phyloP scores from a whole-genome alignment of 2,888 invertebrate genomes.

The Neria commutata region DNA sequence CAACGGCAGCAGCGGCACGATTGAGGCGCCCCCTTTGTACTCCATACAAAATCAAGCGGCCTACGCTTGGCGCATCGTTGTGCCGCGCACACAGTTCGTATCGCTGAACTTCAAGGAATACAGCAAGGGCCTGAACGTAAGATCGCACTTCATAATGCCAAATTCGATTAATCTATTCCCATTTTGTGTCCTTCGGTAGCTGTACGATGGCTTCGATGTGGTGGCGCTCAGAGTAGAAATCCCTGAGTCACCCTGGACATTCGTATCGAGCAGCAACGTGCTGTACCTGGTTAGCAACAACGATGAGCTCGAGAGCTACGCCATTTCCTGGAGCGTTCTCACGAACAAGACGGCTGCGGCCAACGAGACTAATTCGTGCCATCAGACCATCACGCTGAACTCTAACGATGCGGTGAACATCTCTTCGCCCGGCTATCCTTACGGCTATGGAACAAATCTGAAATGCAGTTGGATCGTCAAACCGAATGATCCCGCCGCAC shows the following conservation, averaged over 20 bases:
- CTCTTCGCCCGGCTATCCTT: conserved; percentile 78
- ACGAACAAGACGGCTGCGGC: conserved; percentile 22
- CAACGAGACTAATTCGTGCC: conserved; percentile 36
- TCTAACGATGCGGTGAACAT: conserved; percentile 55
- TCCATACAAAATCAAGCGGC: conserved; percentile 38
- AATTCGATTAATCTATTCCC: neutral
- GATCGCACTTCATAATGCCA: conserved; percentile 5
- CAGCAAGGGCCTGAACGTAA: conserved; percentile 47
- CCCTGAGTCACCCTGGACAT: conserved; percentile 40
- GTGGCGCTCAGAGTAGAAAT: conserved; percentile 63
- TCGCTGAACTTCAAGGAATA: conserved; percentile 48
- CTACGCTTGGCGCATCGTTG: conserved; percentile 54
- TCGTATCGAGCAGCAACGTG: conserved; percentile 71
- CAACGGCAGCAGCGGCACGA: conserved; percentile 43
- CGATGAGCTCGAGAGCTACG: conserved; percentile 44
- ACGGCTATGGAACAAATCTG: conserved; percentile 68
- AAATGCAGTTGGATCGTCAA: conserved; percentile 79
- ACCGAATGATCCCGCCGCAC: conserved; percentile 65
- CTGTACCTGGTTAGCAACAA: conserved; percentile 64
- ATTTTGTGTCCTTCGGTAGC: conserved; percentile 54
- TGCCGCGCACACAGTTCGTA: conserved; percentile 37
- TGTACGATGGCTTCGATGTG: conserved; percentile 78
- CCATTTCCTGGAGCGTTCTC: conserved; percentile 42
- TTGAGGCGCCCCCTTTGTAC: conserved; percentile 47
- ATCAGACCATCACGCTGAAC: conserved; percentile 41